Evolutionary conservation across 1,140 invertebrate genomes (phyloP), one percentile per base, ranked within the genome.

Genomic region (Rhopalosiphum maidis): DNA sequence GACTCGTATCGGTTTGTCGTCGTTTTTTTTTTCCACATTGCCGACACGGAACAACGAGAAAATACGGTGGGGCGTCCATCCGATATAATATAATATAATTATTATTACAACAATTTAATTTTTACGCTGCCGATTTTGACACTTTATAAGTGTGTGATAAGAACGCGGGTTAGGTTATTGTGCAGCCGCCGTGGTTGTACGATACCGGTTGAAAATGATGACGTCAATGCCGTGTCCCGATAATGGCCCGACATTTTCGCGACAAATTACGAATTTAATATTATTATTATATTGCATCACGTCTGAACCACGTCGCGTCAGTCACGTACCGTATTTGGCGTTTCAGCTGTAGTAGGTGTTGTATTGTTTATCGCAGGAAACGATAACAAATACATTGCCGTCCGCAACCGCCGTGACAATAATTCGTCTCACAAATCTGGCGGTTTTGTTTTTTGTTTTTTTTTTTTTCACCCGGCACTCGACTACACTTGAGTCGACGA

Each of bases 191-290:
- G 11, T n/a, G 60, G 30, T n/a, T 3, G 11, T n/a, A 4, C 30
- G 60, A n/a, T 5, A 77, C 60, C n/a, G 6, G 11, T 6, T n/a
- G 60, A 21, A 18, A 77, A 77, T n/a, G 30, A 77, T 77, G 30
- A 77, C 60, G 60, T n/a, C 11, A 77, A 77, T 30, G 55, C 55
- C 25, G 30, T 30, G 25, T 60, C 30, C 30, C n/a, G 60, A 77
- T 77, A n/a, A 77, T 18, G 60, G 30, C 0, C 15, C 60, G 5
- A 77, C 30, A n/a, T 77, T 77, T 68, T 77, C 60, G 6, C 60
- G 60, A 77, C 60, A 77, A 77, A 77, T 77, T 77, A 77, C 60
- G 30, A n/a, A 77, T 77, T n/a, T 77, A 35, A n/a, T 77, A 77
- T 77, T 77, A 35, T 60, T 25, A 60, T n/a, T 30, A 30, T n/a